Percentiles rank a stretch among this genome's conserved stretches.
phyloP scores from a whole-genome alignment of 2,797 vertebrate species.

The Hafferia zeledoni region DNA sequence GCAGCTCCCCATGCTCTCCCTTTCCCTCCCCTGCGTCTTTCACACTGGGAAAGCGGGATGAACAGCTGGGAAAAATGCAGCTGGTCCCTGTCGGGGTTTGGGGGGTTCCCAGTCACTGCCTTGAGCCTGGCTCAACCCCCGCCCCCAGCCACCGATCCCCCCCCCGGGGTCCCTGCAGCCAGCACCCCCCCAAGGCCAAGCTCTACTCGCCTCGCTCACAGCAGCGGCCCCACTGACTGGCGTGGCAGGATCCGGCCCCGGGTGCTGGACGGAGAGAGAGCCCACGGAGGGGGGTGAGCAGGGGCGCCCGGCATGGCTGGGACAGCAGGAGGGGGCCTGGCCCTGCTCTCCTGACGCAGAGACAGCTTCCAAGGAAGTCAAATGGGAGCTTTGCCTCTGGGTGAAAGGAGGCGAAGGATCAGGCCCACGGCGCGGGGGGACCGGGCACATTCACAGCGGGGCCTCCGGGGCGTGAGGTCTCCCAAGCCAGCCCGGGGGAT shows the following conservation, averaged over 20 bases:
- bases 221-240: conserved; percentile 64
- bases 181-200: conserved; percentile 38
- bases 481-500: too few relatives aligned
- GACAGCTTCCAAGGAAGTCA: conserved; percentile 66
- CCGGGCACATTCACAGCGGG: neutral
- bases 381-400: conserved; percentile 66
- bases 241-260: conserved; percentile 63
- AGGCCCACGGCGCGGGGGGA: conserved; percentile 23
- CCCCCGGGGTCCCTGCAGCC: conserved; percentile 17
- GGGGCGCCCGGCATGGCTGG: conserved; percentile 37
- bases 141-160: neutral
- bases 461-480: neutral
- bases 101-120: neutral
- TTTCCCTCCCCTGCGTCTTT: neutral
- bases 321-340: conserved; percentile 53
- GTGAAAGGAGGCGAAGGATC: conserved; percentile 61
- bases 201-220: conserved; percentile 67
- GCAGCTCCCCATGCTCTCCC: neutral
- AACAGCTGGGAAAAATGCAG: neutral
- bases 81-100: neutral
- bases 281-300: conserved; percentile 55
- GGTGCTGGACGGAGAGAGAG: conserved; percentile 64
- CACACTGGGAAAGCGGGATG: neutral
- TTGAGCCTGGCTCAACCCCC: neutral
- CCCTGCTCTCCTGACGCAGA: conserved; percentile 60